A percentile compares a stretch with the other conserved stretches of the same genome.
Conservation (phyloP, 2,113 vertebrate species). For the Thymallus thymallus region DNA sequence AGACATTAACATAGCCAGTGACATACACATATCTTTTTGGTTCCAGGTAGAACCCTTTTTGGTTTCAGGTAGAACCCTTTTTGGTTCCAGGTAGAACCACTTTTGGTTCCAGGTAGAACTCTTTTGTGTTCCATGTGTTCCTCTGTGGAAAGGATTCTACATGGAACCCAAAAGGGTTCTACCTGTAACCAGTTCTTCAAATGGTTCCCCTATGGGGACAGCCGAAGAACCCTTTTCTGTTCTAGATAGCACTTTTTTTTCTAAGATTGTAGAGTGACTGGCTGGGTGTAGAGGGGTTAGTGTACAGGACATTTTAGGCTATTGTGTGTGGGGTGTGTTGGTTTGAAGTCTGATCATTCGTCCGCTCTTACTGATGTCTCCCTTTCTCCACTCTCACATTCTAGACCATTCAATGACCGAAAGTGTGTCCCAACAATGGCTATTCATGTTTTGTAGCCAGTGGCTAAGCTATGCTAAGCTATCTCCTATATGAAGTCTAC, state of each 20-base stretch:
- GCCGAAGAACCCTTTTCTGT: too few relatives aligned
- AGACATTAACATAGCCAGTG: constrained; percentile 1
- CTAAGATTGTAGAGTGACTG: not conserved
- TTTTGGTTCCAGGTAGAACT: too few relatives aligned
- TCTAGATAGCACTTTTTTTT: too few relatives aligned
- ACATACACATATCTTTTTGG: too few relatives aligned
- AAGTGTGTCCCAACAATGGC: not conserved
- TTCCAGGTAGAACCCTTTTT: too few relatives aligned
- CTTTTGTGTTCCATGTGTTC: too few relatives aligned
- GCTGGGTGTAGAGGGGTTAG: not conserved
- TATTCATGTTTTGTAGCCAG: constrained; percentile 30
- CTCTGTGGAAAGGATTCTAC: too few relatives aligned
- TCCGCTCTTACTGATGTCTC: not conserved
- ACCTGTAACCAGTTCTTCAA: too few relatives aligned
- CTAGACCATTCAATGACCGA: not conserved
- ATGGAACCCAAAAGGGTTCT: too few relatives aligned
- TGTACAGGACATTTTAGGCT: constrained; percentile 14
- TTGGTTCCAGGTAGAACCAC: too few relatives aligned
- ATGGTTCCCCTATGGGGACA: too few relatives aligned
- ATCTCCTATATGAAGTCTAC: not conserved
- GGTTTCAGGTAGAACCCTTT: too few relatives aligned
- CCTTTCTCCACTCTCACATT: constrained; percentile 20
- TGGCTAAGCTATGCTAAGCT: constrained; percentile 3
- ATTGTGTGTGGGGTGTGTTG: not conserved
- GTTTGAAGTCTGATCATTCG: not conserved